Conservation (phyloP, 1,140 invertebrate genomes). For the Antheraea pernyi region DNA sequence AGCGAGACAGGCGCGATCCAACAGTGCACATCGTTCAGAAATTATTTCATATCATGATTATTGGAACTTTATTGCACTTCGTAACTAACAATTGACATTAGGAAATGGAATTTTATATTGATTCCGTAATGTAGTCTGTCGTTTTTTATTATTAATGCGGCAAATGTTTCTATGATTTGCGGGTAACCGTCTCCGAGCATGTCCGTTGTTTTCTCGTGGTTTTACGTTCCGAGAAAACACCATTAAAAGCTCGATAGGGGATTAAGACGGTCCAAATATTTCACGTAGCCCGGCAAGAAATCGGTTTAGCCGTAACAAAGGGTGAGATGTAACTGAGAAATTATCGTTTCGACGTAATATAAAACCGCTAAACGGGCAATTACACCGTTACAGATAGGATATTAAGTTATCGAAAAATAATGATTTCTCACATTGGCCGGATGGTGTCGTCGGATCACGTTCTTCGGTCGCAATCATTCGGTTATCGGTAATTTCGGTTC, state of each 20-base stretch:
- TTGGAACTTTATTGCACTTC: constrained; percentile 78
- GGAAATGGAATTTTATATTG: constrained; percentile 79
- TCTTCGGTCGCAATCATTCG: constrained; percentile 46
- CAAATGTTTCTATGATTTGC: constrained; percentile 78
- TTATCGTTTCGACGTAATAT: constrained; percentile 67
- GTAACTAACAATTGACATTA: constrained; percentile 80
- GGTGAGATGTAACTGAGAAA: constrained; percentile 74
- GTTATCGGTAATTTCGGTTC: constrained; percentile 56
- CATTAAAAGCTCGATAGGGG: constrained; percentile 73
- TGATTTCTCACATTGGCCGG: constrained; percentile 74
- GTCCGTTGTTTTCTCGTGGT: constrained; percentile 68
- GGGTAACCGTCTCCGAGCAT: constrained; percentile 63
- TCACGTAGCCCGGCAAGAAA: constrained; percentile 73
- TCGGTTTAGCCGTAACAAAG: constrained; percentile 71
- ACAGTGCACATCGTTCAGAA: constrained; percentile 64
- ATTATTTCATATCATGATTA: constrained; percentile 79
- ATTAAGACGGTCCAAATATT: constrained; percentile 68
- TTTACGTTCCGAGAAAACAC: constrained; percentile 62
- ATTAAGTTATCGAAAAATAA: constrained; percentile 75
- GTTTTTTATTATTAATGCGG: constrained; percentile 77
- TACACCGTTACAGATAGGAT: constrained; percentile 70
- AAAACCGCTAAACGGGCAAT: constrained; percentile 75
- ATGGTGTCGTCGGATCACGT: constrained; percentile 71
- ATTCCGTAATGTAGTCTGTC: constrained; percentile 70
- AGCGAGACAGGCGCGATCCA: constrained; percentile 45